Percentiles rank a stretch among this genome's conserved stretches.
phyloP scores from a whole-genome alignment of 2,797 vertebrate species.

The Lemur catta region DNA sequence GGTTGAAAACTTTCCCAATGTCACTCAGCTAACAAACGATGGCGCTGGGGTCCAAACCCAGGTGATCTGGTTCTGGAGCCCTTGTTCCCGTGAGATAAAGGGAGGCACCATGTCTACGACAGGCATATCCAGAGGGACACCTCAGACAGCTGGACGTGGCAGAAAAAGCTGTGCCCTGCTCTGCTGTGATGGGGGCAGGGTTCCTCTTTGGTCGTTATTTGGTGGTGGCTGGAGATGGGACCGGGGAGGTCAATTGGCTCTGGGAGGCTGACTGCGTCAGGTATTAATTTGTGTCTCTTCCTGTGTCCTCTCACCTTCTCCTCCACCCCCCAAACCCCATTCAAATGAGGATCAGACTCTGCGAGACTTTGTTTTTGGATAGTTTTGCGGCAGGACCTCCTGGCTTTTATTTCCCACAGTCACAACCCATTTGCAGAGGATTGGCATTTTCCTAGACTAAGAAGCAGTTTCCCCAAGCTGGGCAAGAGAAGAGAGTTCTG shows the following conservation, averaged over 20 bases:
- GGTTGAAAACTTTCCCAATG: neutral
- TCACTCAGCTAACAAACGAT: neutral
- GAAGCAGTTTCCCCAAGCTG: neutral
- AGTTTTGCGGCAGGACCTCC: neutral
- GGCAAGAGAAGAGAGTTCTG: neutral
- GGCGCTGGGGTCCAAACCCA: neutral
- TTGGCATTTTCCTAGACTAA: neutral
- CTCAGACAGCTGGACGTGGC: neutral
- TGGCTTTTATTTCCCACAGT: neutral
- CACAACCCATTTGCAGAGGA: neutral
- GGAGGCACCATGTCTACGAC: neutral
- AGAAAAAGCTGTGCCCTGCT: neutral
- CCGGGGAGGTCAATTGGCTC: no score
- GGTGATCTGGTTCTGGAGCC: neutral
- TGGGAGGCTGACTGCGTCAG: neutral
- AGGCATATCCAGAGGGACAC: neutral
- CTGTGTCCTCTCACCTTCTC: accelerated
- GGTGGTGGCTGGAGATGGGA: neutral
- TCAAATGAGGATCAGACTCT: neutral
- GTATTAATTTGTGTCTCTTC: neutral
- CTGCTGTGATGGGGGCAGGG: neutral
- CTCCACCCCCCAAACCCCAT: no score
- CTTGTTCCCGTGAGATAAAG: neutral
- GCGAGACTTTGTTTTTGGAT: neutral
- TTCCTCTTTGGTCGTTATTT: neutral